Conservation (phyloP, 2,113 vertebrate species). For the Australoheros scitulus region DNA sequence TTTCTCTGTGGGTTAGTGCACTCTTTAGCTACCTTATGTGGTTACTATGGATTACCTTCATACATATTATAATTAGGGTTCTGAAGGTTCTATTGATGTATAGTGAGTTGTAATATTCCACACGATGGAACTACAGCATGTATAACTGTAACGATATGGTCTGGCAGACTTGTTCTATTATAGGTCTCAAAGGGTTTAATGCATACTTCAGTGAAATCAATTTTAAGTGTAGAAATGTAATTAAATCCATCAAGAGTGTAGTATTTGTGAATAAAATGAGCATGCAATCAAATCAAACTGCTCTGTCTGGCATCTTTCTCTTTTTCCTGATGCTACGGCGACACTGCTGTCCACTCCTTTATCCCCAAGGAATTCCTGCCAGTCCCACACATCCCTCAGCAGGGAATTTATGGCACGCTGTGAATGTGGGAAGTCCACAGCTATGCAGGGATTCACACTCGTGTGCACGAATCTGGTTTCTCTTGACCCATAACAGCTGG, state of each 20-base stretch:
- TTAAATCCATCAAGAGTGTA: not conserved
- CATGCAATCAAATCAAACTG: not conserved
- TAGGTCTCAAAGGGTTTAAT: not conserved
- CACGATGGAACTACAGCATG: too few species aligned
- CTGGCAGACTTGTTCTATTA: too few species aligned
- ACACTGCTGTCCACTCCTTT: constrained; percentile 49
- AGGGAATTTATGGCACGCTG: constrained; percentile 60
- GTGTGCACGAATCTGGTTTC: constrained; percentile 59
- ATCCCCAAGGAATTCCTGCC: constrained; percentile 61
- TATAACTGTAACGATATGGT: too few species aligned
- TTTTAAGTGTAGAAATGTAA: constrained; percentile 11
- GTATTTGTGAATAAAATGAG: not conserved
- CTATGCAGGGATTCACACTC: constrained; percentile 45
- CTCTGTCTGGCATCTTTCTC: not conserved
- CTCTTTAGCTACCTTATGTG: too few species aligned
- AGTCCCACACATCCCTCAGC: constrained; percentile 65
- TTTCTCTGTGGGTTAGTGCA: too few species aligned
- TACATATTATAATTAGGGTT: too few species aligned
- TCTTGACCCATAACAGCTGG: constrained; percentile 65
- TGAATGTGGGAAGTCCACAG: constrained; percentile 66
- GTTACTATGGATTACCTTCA: too few species aligned
- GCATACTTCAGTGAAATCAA: constrained; percentile 5
- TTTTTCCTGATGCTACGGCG: constrained; percentile 12
- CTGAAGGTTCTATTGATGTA: too few species aligned
- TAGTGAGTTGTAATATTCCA: too few species aligned